Conservation (phyloP, 2,113 vertebrate genomes). For the Chionomys nivalis region DNA sequence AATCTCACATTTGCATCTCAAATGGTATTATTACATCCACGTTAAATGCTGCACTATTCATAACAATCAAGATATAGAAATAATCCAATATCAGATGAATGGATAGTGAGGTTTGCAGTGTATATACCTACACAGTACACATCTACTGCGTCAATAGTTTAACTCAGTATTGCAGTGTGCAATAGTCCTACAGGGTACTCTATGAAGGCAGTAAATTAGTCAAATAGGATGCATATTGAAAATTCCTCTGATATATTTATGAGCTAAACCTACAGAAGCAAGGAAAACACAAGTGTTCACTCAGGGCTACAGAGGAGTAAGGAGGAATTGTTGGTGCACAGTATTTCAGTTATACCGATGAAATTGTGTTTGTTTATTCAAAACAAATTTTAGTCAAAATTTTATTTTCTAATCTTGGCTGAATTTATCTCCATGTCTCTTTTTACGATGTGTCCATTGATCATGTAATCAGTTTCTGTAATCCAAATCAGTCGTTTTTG, state of each 20-base stretch:
- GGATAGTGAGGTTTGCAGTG: background rate
- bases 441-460: background rate
- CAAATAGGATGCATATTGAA: background rate
- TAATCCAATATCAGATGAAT: background rate
- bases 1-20: background rate
- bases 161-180: background rate
- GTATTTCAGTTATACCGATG: background rate
- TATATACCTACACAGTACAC: background rate
- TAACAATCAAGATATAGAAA: background rate
- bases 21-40: background rate
- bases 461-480: background rate
- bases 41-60: background rate
- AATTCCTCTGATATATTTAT: background rate
- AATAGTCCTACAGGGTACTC: background rate
- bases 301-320: background rate
- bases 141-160: background rate
- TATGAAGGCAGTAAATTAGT: background rate
- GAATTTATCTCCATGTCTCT: background rate
- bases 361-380: background rate
- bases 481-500: background rate
- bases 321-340: accelerated
- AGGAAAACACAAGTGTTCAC: background rate
- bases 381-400: background rate
- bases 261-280: background rate
- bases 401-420: background rate